Evolutionary conservation across 2,888 invertebrate genomes (phyloP).

Genomic region (Tetropium fuscum): DNA sequence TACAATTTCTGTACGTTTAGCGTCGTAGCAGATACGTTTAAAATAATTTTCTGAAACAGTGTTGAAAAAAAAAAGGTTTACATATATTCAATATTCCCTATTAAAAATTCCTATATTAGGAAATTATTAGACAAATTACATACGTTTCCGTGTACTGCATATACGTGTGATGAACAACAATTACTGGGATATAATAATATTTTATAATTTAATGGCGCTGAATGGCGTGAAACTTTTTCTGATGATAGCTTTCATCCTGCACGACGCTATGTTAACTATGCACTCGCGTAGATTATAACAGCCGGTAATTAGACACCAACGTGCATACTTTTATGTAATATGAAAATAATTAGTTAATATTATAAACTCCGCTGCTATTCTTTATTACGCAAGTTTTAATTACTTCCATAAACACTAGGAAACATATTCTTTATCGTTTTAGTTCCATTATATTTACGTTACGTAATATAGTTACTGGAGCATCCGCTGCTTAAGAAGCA

Average conservation of each 20-base stretch:
- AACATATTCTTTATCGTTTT: constrained; percentile 19
- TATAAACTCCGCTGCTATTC: constrained; percentile 27
- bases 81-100: neutral
- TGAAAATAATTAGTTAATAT: constrained; percentile 43
- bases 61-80: too few relatives aligned
- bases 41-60: too few relatives aligned
- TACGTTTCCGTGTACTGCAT: constrained; percentile 41
- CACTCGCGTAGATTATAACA: constrained; percentile 42
- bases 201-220: constrained; percentile 43
- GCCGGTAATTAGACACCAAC: constrained; percentile 41
- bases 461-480: constrained; percentile 20
- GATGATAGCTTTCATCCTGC: constrained; percentile 47
- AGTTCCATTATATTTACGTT: constrained; percentile 12
- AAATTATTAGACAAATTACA: constrained; percentile 38
- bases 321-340: constrained; percentile 44
- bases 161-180: constrained; percentile 37
- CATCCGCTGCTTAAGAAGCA: constrained; percentile 19
- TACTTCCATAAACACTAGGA: constrained; percentile 26
- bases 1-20: too few relatives aligned
- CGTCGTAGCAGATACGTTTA: too few relatives aligned
- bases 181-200: constrained; percentile 36
- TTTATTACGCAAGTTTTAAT: constrained; percentile 31
- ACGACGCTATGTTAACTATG: constrained; percentile 43
- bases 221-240: constrained; percentile 51
- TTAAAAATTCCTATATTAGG: neutral